Conservation (phyloP, 2,888 invertebrate genomes). For the Coecobrya sp. region DNA sequence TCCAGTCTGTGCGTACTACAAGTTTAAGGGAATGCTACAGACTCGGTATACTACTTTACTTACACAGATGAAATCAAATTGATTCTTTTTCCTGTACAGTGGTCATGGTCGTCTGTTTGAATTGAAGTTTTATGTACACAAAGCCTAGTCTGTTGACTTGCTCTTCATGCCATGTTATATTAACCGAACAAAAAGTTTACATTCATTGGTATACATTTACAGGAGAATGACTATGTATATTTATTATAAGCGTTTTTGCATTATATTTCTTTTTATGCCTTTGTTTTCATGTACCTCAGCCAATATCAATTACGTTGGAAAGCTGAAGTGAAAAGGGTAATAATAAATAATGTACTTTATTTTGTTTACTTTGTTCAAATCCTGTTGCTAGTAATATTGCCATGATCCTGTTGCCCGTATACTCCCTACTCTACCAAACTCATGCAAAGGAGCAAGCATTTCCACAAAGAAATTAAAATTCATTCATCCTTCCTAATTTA, state of each 20-base stretch:
- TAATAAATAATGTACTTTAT: neutral
- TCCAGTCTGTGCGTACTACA: neutral
- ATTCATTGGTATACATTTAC: neutral
- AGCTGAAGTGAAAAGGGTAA: slow-evolving; percentile 30
- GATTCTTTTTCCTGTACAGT: slow-evolving; percentile 3
- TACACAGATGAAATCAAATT: neutral
- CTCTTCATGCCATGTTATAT: slow-evolving; percentile 35
- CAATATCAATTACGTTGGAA: slow-evolving; percentile 21
- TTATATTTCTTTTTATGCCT: neutral
- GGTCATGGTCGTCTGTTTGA: slow-evolving; percentile 54
- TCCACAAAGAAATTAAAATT: slow-evolving; percentile 70
- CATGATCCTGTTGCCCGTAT: slow-evolving; percentile 2
- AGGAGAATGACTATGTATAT: neutral
- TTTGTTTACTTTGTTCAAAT: slow-evolving; percentile 39
- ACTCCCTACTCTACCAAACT: neutral
- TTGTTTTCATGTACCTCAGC: neutral
- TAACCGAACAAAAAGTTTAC: slow-evolving; percentile 50
- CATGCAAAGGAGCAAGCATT: slow-evolving; percentile 19
- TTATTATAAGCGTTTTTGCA: neutral
- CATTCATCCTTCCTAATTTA: slow-evolving; percentile 70
- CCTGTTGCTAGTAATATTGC: slow-evolving; percentile 18
- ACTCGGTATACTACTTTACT: neutral
- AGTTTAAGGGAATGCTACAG: neutral
- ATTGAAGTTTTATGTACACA: slow-evolving; percentile 64
- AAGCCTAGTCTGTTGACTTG: slow-evolving; percentile 47